These are phyloP conservation scores for Platycheirus rosarum DNA, from an alignment of 2,888 invertebrate genomes.

Conservation along the genomic window DNA sequence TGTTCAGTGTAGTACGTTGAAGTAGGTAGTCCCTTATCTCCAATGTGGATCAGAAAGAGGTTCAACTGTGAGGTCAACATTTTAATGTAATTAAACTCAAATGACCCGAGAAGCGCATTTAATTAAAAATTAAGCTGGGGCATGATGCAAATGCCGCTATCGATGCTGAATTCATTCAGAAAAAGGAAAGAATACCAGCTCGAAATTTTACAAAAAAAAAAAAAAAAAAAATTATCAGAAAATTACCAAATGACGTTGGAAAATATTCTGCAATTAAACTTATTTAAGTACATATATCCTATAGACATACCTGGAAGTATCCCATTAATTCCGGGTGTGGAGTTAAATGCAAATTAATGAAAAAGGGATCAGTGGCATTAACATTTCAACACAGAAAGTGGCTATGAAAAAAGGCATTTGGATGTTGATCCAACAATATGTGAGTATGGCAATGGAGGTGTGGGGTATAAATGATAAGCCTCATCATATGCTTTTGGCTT, in stretches of 20 bases:
- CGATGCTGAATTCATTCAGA: background rate
- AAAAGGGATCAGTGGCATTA: constrained; percentile 25
- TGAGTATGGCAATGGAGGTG: no score
- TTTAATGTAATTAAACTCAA: constrained; percentile 50
- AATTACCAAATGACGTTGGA: no score
- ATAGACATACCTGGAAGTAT: background rate
- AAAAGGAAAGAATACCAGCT: background rate
- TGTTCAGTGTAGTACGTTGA: background rate
- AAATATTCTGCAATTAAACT: no score
- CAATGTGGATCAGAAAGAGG: background rate
- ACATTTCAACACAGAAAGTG: constrained; percentile 26
- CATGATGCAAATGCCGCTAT: constrained; percentile 23
- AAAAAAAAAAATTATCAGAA: no score
- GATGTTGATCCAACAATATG: background rate
- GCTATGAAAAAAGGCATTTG: background rate
- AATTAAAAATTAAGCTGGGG: constrained; percentile 47
- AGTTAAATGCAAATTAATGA: constrained; percentile 33
- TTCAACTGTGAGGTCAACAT: constrained; percentile 11
- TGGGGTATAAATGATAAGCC: no score
- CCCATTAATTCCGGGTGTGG: constrained; percentile 32
- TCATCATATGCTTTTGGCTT: no score
- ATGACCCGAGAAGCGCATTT: constrained; percentile 55
- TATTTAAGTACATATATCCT: background rate
- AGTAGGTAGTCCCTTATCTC: background rate
- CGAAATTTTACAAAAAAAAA: background rate